Conservation (phyloP, 2,888 invertebrate species). For the Sesamia inferens region DNA sequence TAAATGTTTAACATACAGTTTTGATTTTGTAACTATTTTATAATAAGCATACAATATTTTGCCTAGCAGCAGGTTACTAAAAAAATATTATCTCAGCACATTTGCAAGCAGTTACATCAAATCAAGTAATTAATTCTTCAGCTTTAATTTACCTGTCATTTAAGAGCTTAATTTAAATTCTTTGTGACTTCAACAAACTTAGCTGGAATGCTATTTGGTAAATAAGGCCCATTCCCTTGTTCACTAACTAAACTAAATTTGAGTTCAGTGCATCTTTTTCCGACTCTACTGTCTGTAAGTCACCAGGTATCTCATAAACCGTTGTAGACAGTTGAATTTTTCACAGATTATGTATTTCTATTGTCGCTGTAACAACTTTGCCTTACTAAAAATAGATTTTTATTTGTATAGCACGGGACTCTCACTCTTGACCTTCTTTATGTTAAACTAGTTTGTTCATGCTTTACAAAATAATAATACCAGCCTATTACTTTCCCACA, state of each 20-base stretch:
- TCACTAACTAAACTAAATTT: no score
- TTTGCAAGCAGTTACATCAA: constrained; percentile 15
- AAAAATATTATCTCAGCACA: constrained; percentile 3
- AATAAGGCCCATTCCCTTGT: neutral
- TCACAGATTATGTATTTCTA: no score
- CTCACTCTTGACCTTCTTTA: neutral
- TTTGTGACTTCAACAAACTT: constrained; percentile 20
- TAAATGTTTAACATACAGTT: neutral
- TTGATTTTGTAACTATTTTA: neutral
- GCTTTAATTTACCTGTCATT: constrained; percentile 28
- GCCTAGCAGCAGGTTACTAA: neutral
- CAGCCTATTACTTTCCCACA: no score
- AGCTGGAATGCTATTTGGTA: constrained; percentile 16
- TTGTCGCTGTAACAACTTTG: no score
- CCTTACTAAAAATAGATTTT: no score
- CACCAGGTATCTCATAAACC: no score
- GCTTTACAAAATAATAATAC: neutral
- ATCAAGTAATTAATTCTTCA: constrained; percentile 30
- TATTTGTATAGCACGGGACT: no score
- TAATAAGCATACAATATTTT: neutral
- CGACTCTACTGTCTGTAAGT: no score
- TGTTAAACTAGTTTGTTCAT: neutral
- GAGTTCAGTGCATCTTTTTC: no score
- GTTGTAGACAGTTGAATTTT: no score
- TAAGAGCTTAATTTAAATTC: no score